These are phyloP conservation scores for Actias luna DNA, from an alignment of 2,888 invertebrate species.

Conservation along the genomic window DNA sequence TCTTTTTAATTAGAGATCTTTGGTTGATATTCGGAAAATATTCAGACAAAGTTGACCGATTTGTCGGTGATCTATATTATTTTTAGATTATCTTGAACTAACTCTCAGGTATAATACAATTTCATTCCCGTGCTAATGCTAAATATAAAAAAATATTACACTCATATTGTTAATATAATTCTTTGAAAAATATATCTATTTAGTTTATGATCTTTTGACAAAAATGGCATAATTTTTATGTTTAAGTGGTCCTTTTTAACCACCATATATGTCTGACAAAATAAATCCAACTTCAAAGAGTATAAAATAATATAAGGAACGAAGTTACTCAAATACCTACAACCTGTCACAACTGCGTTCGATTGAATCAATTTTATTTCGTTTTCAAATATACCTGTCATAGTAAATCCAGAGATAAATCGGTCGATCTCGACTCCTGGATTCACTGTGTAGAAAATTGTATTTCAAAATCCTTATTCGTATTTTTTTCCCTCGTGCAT, in stretches of 20 bases:
- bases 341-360: conserved; percentile 30
- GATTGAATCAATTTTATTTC: conserved; percentile 41
- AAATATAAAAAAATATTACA: too few species aligned
- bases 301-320: conserved; percentile 7
- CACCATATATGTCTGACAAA: not conserved
- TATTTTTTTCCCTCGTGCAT: conserved; percentile 38
- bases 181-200: too few species aligned
- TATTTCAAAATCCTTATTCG: conserved; percentile 51
- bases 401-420: conserved; percentile 55
- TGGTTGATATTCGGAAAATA: too few species aligned
- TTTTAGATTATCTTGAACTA: too few species aligned
- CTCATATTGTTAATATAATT: too few species aligned
- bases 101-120: too few species aligned
- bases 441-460: conserved; percentile 63
- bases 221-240: too few species aligned
- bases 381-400: conserved; percentile 58
- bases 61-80: too few species aligned
- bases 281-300: conserved; percentile 5
- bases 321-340: conserved; percentile 9
- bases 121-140: too few species aligned
- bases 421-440: conserved; percentile 47
- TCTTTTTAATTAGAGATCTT: too few species aligned
- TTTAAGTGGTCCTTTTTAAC: not conserved
- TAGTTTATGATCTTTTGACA: too few species aligned
- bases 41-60: too few species aligned